A percentile compares a stretch with the other conserved stretches of the same genome.
These are phyloP conservation scores for Rhynchotus rufescens DNA, from an alignment of 2,797 vertebrate genomes.

Conservation along the genomic window DNA sequence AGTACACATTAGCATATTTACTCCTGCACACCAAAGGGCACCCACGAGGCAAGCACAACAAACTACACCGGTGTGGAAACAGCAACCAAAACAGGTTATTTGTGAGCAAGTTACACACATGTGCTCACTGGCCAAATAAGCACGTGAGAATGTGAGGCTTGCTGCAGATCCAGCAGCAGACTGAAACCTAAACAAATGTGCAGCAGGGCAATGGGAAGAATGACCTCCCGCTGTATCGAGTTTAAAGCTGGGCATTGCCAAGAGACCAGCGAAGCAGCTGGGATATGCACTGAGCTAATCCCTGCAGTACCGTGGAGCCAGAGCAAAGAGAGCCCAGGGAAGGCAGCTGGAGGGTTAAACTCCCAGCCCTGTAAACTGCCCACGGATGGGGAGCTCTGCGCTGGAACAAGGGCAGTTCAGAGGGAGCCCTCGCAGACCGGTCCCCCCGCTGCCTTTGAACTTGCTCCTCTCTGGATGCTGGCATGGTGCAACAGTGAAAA, in stretches of 20 bases:
- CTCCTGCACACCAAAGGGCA: background rate
- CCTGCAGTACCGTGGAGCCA: conserved; percentile 8
- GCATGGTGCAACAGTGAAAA: background rate
- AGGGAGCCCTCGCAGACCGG: background rate
- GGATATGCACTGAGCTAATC: background rate
- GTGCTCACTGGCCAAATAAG: background rate
- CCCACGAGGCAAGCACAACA: background rate
- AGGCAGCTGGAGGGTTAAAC: conserved; percentile 30
- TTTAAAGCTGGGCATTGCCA: conserved; percentile 22
- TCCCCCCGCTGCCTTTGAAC: background rate
- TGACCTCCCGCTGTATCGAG: background rate
- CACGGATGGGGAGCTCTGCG: background rate
- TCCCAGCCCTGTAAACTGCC: background rate
- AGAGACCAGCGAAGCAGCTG: background rate
- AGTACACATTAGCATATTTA: background rate
- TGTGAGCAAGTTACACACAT: conserved; percentile 7
- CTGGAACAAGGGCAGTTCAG: background rate
- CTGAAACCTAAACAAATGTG: conserved; percentile 38
- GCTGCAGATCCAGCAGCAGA: background rate
- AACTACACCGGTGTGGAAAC: background rate
- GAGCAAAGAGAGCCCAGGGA: conserved; percentile 17
- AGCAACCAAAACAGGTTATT: conserved; percentile 51
- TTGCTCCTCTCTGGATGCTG: background rate
- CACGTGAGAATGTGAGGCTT: conserved; percentile 11
- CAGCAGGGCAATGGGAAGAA: conserved; percentile 10